phyloP scores from a whole-genome alignment of 2,113 vertebrate species.

The Carettochelys insculpta region DNA sequence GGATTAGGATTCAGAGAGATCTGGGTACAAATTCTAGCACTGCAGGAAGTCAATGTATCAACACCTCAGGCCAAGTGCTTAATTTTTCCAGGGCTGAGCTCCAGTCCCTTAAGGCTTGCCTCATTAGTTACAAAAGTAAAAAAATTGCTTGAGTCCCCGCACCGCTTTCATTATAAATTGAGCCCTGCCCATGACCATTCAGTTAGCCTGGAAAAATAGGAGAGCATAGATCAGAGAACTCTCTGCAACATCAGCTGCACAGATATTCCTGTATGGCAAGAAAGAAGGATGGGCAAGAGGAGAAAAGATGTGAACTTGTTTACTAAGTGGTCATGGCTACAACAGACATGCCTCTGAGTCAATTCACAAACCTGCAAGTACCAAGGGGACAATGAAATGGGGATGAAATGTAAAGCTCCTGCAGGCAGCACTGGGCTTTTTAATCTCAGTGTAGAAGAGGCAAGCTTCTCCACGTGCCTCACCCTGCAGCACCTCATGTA shows the following conservation, averaged over 20 bases:
- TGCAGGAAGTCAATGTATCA: no score
- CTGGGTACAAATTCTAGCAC: not conserved
- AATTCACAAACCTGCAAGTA: not conserved
- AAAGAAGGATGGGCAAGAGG: not conserved
- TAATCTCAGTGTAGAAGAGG: not conserved
- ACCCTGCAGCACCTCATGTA: no score
- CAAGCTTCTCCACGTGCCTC: no score
- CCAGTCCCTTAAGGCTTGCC: not conserved
- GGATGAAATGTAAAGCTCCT: not conserved
- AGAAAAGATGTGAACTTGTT: not conserved
- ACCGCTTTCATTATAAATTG: not conserved
- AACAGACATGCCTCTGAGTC: not conserved
- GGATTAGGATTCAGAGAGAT: not conserved
- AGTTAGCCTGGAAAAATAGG: not conserved
- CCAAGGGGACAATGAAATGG: not conserved
- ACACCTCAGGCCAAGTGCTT: not conserved
- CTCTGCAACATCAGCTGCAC: not conserved
- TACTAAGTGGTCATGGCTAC: not conserved
- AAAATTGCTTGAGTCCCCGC: not conserved
- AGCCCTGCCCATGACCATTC: not conserved
- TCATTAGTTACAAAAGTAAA: not conserved
- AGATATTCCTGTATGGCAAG: not conserved
- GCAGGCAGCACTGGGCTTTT: not conserved
- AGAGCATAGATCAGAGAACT: accelerated
- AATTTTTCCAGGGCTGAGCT: not conserved